A percentile compares a stretch with the other conserved stretches of the same genome.
Evolutionary conservation across 2,113 vertebrate genomes (phyloP).

Genomic region (Sclerurus mexicanus): DNA sequence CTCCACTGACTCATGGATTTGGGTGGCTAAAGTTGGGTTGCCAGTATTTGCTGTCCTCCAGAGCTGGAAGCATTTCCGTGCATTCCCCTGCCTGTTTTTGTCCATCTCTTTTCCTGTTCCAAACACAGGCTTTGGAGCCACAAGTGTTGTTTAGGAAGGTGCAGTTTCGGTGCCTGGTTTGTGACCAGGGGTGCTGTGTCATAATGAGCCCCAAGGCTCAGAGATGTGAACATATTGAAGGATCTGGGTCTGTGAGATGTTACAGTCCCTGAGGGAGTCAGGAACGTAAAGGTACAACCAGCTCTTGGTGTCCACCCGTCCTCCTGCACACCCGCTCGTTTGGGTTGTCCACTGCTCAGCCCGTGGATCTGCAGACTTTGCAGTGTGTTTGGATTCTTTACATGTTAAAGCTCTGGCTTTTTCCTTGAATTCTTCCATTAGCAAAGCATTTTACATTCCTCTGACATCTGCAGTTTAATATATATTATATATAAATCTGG

Average conservation of each 20-base stretch:
- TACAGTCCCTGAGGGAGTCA: neutral
- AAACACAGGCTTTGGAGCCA: neutral
- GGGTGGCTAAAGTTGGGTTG: neutral
- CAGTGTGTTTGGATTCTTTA: constrained; percentile 1
- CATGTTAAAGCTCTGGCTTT: constrained; percentile 10
- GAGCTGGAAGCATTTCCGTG: neutral
- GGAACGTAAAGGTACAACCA: neutral
- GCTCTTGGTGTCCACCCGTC: neutral
- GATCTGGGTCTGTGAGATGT: neutral
- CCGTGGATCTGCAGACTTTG: neutral
- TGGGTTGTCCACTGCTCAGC: neutral
- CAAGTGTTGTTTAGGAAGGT: neutral
- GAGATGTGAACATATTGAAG: neutral
- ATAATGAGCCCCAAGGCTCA: neutral
- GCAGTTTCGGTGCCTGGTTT: neutral
- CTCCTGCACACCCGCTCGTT: neutral
- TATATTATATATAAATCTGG: neutral
- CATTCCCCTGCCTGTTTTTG: neutral
- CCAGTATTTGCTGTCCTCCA: neutral
- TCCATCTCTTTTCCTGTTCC: neutral
- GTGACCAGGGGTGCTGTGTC: neutral
- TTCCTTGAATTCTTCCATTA: neutral
- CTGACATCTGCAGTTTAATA: constrained; percentile 1
- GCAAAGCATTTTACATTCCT: neutral
- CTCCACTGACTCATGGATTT: neutral